Evolutionary conservation across 2,797 vertebrate species (phyloP).

Genomic region (Nasua narica): DNA sequence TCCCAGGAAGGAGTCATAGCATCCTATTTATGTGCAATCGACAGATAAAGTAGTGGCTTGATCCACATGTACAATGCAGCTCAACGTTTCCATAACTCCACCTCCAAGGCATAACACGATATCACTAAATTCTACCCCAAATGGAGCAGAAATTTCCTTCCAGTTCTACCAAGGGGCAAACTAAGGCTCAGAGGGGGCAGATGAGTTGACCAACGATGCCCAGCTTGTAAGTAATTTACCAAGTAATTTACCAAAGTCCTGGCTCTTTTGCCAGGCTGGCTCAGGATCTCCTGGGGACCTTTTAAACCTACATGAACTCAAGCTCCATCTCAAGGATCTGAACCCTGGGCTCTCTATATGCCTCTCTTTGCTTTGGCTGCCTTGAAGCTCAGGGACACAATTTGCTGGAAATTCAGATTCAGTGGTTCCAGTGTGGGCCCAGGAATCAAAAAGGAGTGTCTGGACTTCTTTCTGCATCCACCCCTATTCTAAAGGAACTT

Average conservation of each 20-base stretch:
- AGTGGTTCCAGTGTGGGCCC: not conserved
- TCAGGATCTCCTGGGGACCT: not conserved
- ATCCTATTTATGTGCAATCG: not conserved
- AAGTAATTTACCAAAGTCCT: too few species aligned
- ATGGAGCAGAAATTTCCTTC: not conserved
- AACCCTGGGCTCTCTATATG: not conserved
- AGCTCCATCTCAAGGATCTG: not conserved
- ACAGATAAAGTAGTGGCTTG: not conserved
- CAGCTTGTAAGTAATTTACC: not conserved
- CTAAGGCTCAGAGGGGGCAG: not conserved
- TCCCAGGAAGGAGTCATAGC: not conserved
- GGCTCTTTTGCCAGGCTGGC: not conserved
- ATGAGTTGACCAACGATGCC: not conserved
- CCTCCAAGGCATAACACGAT: not conserved
- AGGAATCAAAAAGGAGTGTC: not conserved
- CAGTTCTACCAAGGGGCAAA: not conserved
- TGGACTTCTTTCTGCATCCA: not conserved
- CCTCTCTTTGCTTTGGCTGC: not conserved
- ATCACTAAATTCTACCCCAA: not conserved
- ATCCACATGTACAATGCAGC: not conserved
- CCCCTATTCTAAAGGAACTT: conserved; percentile 1
- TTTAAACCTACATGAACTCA: not conserved
- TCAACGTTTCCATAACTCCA: not conserved
- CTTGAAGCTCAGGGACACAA: conserved; percentile 2
- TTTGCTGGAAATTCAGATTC: not conserved